phyloP scores from a whole-genome alignment of 2,113 vertebrate genomes.

The Microtus montanus region DNA sequence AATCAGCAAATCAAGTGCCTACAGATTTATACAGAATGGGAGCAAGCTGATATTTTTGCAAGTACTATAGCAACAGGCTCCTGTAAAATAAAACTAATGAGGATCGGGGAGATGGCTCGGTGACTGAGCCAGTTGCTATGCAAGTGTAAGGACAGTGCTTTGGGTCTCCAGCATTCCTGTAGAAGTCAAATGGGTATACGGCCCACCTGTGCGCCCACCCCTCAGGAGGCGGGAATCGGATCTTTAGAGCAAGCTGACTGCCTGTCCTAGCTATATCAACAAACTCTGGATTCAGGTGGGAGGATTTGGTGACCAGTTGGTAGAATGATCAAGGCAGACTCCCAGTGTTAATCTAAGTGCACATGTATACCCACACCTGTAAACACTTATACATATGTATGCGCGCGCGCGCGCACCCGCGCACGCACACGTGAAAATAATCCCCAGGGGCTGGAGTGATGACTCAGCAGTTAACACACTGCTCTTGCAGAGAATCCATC shows the following conservation, averaged over 20 bases:
- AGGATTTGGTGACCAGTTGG: background rate
- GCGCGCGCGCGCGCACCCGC: accelerated
- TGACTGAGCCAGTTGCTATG: background rate
- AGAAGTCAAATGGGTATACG: background rate
- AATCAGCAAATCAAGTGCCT: background rate
- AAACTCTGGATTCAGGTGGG: background rate
- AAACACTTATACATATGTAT: background rate
- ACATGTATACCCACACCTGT: background rate
- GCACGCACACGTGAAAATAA: too few species aligned
- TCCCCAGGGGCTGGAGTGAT: background rate
- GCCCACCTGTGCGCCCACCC: background rate
- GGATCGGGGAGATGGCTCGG: background rate
- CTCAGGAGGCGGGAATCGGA: background rate
- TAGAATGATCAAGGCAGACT: background rate
- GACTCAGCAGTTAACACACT: background rate
- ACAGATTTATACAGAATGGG: background rate
- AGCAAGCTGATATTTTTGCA: background rate
- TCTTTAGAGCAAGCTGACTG: background rate
- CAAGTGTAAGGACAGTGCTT: background rate
- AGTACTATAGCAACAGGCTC: background rate
- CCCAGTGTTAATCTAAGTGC: background rate
- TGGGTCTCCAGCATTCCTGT: background rate
- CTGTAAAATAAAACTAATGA: background rate
- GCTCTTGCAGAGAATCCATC: background rate
- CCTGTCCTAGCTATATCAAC: background rate